Conservation (phyloP, 2,113 vertebrate species). For the Harpagus bidentatus region DNA sequence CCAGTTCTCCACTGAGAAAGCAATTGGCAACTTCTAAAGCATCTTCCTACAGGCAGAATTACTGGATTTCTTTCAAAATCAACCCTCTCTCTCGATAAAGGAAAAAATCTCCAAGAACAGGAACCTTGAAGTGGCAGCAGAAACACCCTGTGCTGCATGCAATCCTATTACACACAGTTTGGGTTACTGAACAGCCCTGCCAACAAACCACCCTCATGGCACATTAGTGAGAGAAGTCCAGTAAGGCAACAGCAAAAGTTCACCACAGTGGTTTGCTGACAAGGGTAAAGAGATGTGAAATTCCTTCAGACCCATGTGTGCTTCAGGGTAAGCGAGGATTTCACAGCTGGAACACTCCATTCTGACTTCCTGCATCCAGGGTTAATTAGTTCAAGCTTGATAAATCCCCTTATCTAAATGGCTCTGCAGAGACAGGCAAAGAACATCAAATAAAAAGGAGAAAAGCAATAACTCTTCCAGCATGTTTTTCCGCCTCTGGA, state of each 20-base stretch:
- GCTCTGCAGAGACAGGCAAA: conserved; percentile 40
- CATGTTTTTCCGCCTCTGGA: conserved; percentile 8
- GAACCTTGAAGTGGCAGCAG: background rate
- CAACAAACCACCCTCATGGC: background rate
- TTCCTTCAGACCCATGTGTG: background rate
- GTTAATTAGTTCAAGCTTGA: conserved; percentile 61
- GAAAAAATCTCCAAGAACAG: background rate
- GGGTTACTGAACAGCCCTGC: background rate
- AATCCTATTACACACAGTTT: fast-evolving
- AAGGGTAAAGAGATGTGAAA: background rate
- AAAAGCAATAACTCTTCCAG: conserved; percentile 35
- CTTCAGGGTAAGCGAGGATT: conserved; percentile 1
- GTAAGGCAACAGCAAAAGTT: background rate
- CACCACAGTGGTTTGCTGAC: background rate
- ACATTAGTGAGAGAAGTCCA: background rate
- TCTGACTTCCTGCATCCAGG: conserved; percentile 19
- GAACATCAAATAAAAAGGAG: conserved; percentile 43
- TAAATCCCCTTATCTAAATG: conserved; percentile 60
- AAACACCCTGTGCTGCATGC: background rate
- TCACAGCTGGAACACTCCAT: conserved; percentile 22
- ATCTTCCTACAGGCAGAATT: background rate
- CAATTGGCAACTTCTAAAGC: background rate
- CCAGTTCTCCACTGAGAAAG: background rate
- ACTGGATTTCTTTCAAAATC: background rate
- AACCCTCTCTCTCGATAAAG: background rate